Evolutionary conservation across 37 sponge, comb jelly and placozoan genomes (phyloP), one percentile per base, ranked within the genome.

Genomic region (Cliona cf. orientalis): DNA sequence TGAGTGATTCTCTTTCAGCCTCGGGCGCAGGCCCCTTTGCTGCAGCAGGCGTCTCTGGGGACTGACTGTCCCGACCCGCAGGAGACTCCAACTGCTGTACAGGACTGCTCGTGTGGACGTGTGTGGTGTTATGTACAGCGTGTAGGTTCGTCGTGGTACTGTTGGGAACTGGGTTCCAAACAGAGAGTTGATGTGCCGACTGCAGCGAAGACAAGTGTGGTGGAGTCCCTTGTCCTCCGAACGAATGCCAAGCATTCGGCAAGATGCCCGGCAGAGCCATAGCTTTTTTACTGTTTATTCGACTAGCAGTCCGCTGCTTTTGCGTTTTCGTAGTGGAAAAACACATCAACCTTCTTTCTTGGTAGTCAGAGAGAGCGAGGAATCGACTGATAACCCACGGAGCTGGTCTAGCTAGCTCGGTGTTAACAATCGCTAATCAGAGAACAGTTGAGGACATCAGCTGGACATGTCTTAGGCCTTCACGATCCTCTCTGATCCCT

Each of bases 211-310:
- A 17, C 56, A 75, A 35, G 76, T 59, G 4, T 75, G 38, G 12
- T n/a, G n/a, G n/a, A n/a, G n/a, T n/a, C n/a, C n/a, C n/a, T n/a
- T n/a, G n/a, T n/a, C n/a, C n/a, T n/a, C n/a, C n/a, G n/a, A n/a
- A n/a, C n/a, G n/a, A n/a, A n/a, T n/a, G n/a, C n/a, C n/a, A n/a
- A n/a, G n/a, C n/a, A n/a, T n/a, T n/a, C n/a, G n/a, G n/a, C n/a
- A 75, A 59, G 3, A 75, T 60, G 38, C 76, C 76, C 32, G 76
- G 76, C 42, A 75, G 59, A 75, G 76, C 76, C 76, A 75, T 75
- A 12, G 1, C 42, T 75, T 37, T 75, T 34, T 75, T 3, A 19
- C 55, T 29, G 33, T 5, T 19, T 60, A 35, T 59, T 40, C 37
- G 22, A 12, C 28, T n/a, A 17, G 55, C 11, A 19, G 55, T 49